Conservation (phyloP, 64 coral and sea anemone species). For the Cladopsammia gracilis region DNA sequence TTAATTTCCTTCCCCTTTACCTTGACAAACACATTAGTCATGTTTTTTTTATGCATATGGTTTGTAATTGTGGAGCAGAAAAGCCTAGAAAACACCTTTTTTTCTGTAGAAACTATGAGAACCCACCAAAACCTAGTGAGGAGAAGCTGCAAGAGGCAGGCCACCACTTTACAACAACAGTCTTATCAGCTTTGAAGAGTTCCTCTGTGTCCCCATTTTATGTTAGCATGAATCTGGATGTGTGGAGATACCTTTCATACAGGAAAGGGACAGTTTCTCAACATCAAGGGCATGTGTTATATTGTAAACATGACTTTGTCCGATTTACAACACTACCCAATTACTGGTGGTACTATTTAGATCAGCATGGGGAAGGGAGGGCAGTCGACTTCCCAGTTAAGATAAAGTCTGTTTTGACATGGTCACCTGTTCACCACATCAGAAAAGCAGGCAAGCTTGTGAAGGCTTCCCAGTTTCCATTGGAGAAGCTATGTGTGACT, state of each 20-base stretch:
- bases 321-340: conserved; percentile 9
- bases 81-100: too few relatives aligned
- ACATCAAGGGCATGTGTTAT: conserved; percentile 27
- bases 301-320: conserved; percentile 31
- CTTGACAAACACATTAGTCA: background rate
- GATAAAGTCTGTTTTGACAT: conserved; percentile 44
- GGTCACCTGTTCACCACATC: conserved; percentile 13
- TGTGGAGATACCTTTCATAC: conserved; percentile 29
- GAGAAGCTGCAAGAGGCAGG: conserved; percentile 30
- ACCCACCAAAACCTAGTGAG: conserved; percentile 28
- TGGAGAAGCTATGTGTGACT: conserved; percentile 34
- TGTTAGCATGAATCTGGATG: conserved; percentile 48
- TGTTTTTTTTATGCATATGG: background rate
- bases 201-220: conserved; percentile 23
- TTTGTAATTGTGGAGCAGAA: too few relatives aligned
- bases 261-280: conserved; percentile 32
- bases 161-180: conserved; percentile 13
- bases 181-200: conserved; percentile 1
- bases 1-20: background rate
- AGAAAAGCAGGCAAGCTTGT: conserved; percentile 24
- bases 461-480: conserved; percentile 14
- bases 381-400: conserved; percentile 42
- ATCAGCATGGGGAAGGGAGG: conserved; percentile 7
- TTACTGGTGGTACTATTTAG: conserved; percentile 29
- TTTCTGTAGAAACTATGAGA: conserved; percentile 1